Base-by-base conservation (phyloP, 2,797 vertebrate genomes). In the Thalassophryne amazonica region DNA sequence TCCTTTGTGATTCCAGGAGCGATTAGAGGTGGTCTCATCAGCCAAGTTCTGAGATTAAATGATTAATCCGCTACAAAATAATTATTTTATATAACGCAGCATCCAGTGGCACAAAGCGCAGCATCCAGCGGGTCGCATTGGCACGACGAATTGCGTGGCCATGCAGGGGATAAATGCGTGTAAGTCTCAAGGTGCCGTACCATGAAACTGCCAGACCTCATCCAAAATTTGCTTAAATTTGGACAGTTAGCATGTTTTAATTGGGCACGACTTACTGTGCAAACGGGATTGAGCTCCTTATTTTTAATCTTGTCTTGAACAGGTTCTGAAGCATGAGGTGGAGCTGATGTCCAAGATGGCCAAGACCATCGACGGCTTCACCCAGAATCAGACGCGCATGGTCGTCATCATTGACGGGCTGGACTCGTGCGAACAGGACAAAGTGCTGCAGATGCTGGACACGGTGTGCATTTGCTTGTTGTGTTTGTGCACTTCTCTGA, bases 281-380 rank as follows among this genome's bases (percentile, higher is more conserved):
- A 18, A 19, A 6, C 30, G 5, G 7, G 32, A 32, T 13, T 14
- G 30, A 14, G 30, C 4, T 7, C 14, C 7, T 5, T 41, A 7
- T 7, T 43, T 7, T 34, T 3, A 22, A 7, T 30, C 15, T 6
- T 46, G 9, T 70, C 9, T 60, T 29, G 32, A 37, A 25, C 57
- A 99, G 97, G 97, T 99, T 81, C 85, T 99, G 29, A 99, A 99
- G 74, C 94, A 94, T 39, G 97, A 99, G 82, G 97, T 99, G 52
- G 97, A 98, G 50, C 71, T 99, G 43, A 99, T 99, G 95, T 97
- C 97, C 62, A 96, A 89, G 88, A 97, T 99, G 97, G 94, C 96
- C 19, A 99, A 99, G 85, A 94, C 96, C 21, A 99, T 99, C 6
- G 97, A 99, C 34, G 89, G 97, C 56, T 99, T 99, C 69, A 99